Conservation (phyloP, 2,797 vertebrate species). For the Alca torda region DNA sequence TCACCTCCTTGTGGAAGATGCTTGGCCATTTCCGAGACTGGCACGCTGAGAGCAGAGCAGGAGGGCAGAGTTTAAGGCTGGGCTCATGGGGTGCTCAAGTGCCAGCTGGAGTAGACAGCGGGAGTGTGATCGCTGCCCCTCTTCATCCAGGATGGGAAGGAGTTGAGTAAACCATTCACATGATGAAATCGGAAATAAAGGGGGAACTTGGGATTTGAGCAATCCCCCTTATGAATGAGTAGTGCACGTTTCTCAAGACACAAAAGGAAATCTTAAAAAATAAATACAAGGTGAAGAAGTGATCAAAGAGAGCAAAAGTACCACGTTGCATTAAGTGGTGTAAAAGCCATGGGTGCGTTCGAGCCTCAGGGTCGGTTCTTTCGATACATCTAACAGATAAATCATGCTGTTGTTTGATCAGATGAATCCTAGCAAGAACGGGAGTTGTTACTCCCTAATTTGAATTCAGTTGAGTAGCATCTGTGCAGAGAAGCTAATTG, state of each 20-base stretch:
- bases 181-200: not conserved
- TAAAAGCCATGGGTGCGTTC: not conserved
- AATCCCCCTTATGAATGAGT: not conserved
- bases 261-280: not conserved
- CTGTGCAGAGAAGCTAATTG: slow-evolving; percentile 33
- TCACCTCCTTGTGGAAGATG: not conserved
- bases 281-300: not conserved
- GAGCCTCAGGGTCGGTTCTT: not conserved
- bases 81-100: not conserved
- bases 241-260: not conserved
- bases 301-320: not conserved
- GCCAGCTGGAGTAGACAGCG: not conserved
- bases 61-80: not conserved
- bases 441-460: not conserved
- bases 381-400: not conserved
- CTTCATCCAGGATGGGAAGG: not conserved
- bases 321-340: not conserved
- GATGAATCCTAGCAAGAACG: not conserved
- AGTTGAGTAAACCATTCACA: not conserved
- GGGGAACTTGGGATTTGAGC: not conserved
- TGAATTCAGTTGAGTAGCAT: slow-evolving; percentile 30
- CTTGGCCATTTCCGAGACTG: not conserved
- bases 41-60: not conserved
- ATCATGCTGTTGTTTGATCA: not conserved
- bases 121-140: not conserved